These are phyloP conservation scores for Diaphora mendica DNA, from an alignment of 2,888 invertebrate species.

Conservation along the genomic window DNA sequence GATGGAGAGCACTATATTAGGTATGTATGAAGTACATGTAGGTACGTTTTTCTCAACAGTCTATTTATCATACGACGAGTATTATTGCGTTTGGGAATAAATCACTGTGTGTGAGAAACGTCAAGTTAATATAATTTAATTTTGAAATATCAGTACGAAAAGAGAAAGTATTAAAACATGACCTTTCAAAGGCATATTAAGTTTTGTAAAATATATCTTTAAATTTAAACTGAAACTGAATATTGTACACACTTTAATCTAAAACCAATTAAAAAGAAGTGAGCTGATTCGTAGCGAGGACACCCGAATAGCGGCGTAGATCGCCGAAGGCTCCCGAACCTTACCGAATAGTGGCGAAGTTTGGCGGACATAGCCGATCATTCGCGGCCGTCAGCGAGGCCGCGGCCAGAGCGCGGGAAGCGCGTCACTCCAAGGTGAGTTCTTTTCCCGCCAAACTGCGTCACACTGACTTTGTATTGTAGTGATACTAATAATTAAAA, in stretches of 20 bases:
- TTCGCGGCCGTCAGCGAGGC: constrained; percentile 83
- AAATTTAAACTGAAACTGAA: constrained; percentile 21
- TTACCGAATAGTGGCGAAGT: constrained; percentile 55
- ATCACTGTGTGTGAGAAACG: neutral
- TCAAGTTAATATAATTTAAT: neutral
- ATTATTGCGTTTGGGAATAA: neutral
- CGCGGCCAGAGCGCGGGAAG: constrained; percentile 81
- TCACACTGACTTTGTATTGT: constrained; percentile 73
- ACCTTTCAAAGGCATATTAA: neutral
- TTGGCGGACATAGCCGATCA: constrained; percentile 61
- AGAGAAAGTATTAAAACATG: neutral
- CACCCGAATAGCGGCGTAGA: constrained; percentile 53
- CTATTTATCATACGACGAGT: too few species aligned
- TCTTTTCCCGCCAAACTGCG: constrained; percentile 81
- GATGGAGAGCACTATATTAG: too few species aligned
- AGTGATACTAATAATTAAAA: constrained; percentile 62
- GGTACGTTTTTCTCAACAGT: too few species aligned
- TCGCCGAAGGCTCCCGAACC: constrained; percentile 37
- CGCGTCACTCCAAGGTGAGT: constrained; percentile 80
- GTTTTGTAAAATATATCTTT: neutral
- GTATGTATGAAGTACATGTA: too few species aligned
- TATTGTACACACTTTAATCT: constrained; percentile 59
- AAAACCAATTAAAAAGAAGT: constrained; percentile 66
- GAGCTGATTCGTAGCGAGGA: constrained; percentile 61
- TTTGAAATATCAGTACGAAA: neutral